A percentile compares a stretch with the other conserved stretches of the same genome.
These are phyloP conservation scores for Bergia puertoricense DNA, from an alignment of 92 coral and sea anemone genomes.

Conservation along the genomic window DNA sequence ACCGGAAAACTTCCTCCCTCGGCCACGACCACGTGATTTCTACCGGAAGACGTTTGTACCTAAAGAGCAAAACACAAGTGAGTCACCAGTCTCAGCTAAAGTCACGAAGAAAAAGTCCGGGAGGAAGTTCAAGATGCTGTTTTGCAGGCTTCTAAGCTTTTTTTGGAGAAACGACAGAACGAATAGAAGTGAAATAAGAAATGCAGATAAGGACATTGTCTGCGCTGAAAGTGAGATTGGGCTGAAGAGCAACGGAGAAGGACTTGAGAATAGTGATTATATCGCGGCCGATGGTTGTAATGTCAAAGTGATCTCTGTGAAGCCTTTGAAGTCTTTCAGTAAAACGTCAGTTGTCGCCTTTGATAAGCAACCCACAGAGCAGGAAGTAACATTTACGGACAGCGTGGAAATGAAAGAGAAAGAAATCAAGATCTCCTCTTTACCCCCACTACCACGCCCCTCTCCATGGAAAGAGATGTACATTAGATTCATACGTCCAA, in stretches of 20 bases:
- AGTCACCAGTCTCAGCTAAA: not conserved
- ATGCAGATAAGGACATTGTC: not conserved
- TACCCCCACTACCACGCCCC: not conserved
- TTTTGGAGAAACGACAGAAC: not conserved
- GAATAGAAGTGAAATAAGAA: not conserved
- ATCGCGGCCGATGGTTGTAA: not conserved
- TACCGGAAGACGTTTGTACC: not conserved
- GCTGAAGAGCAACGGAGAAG: not conserved
- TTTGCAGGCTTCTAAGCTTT: not conserved
- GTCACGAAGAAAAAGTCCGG: not conserved
- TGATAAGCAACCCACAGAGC: not conserved
- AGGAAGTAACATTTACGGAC: not conserved
- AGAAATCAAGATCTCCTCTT: not conserved
- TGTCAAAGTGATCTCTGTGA: not conserved
- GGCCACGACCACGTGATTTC: not conserved
- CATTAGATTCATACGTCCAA: not conserved
- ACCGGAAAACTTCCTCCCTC: not conserved
- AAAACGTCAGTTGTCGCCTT: not conserved
- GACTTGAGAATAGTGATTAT: not conserved
- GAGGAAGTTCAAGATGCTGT: not conserved
- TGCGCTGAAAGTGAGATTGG: not conserved
- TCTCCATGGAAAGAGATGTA: conserved; percentile 9
- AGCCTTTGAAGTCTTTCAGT: not conserved
- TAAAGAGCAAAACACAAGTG: not conserved
- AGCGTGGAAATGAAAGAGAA: not conserved